Evolutionary conservation across 2,888 invertebrate genomes (phyloP).

Genomic region (Abscondita cerata): DNA sequence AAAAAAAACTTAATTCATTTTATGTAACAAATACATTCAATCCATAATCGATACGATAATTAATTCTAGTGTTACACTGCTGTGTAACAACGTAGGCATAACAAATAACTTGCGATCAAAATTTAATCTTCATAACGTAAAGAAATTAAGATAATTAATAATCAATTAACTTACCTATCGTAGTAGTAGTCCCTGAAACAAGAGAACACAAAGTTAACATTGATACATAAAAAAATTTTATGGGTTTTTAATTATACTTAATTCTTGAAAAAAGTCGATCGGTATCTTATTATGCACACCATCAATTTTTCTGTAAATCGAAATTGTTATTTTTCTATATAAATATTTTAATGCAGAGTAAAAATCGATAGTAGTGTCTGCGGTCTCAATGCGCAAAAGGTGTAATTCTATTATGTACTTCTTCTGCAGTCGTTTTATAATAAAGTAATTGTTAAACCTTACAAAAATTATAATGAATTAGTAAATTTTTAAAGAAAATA

Average conservation of each 20-base stretch:
- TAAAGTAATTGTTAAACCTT: no score
- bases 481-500: no score
- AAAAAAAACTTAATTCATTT: no score
- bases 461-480: no score
- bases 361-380: constrained; percentile 13
- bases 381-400: not conserved
- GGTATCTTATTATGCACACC: not conserved
- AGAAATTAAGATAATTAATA: constrained; percentile 8
- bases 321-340: constrained; percentile 3
- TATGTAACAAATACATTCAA: no score
- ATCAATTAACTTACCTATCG: constrained; percentile 64
- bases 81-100: no score
- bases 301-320: not conserved
- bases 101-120: no score
- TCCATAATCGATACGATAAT: no score
- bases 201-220: constrained; percentile 47
- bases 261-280: not conserved
- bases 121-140: no score
- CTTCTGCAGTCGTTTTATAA: no score
- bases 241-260: constrained; percentile 10
- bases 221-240: constrained; percentile 14
- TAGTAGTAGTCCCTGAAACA: constrained; percentile 74
- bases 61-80: no score
- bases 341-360: constrained; percentile 9
- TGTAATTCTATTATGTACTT: no score